Percentiles rank a stretch among this genome's conserved stretches.
These are phyloP conservation scores for Serilophus lunatus DNA, from an alignment of 2,113 vertebrate species.

Conservation along the genomic window DNA sequence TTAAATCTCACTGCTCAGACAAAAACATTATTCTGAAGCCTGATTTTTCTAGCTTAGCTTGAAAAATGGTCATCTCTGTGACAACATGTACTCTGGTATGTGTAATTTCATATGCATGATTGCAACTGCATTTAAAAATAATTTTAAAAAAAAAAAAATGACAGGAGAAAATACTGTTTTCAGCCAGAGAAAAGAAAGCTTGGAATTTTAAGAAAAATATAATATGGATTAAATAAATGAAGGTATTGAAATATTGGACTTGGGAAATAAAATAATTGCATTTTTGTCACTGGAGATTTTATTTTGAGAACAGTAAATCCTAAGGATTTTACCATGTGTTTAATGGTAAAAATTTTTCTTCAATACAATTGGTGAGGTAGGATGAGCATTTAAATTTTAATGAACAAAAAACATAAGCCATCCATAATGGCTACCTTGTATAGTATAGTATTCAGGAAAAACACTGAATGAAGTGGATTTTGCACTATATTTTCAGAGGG, in stretches of 20 bases:
- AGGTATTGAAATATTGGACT: neutral
- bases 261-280: neutral
- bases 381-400: neutral
- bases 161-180: neutral
- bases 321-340: neutral
- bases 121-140: neutral
- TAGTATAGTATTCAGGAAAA: neutral
- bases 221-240: neutral
- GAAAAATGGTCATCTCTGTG: neutral
- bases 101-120: neutral
- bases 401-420: neutral
- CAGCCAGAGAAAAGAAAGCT: neutral
- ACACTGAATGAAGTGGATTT: neutral
- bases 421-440: neutral
- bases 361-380: neutral
- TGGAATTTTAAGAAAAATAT: neutral
- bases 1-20: neutral
- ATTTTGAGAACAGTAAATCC: neutral
- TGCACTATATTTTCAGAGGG: neutral
- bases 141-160: neutral
- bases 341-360: neutral
- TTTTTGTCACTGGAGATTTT: neutral
- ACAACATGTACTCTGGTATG: neutral
- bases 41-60: neutral
- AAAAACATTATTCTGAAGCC: neutral